These are phyloP conservation scores for Branchellion lobata DNA, from an alignment of 2,888 invertebrate genomes.

Conservation along the genomic window DNA sequence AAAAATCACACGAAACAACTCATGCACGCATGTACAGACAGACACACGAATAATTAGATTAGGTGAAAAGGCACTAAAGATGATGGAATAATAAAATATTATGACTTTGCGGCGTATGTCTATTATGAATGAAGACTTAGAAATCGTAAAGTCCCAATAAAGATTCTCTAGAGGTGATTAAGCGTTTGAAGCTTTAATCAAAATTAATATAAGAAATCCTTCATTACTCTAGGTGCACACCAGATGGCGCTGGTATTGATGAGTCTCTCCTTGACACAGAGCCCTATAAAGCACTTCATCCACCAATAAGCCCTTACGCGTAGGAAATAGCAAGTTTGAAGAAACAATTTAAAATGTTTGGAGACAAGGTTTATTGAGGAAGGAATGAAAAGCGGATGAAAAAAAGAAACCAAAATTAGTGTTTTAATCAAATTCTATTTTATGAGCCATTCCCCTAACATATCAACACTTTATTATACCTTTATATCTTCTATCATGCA, in stretches of 20 bases:
- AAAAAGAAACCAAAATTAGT: no score
- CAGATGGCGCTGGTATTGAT: not conserved
- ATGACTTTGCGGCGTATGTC: not conserved
- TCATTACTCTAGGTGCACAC: not conserved
- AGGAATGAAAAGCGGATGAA: no score
- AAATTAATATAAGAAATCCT: not conserved
- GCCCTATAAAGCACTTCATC: no score
- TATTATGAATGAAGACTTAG: not conserved
- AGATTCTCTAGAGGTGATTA: not conserved
- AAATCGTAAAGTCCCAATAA: not conserved
- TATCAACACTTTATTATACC: no score
- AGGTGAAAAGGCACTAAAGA: not conserved
- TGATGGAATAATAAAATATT: not conserved
- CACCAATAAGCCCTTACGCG: no score
- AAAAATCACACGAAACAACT: not conserved
- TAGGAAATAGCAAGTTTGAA: no score
- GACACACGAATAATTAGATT: not conserved
- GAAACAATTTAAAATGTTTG: no score
- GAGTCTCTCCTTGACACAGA: no score
- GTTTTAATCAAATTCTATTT: no score
- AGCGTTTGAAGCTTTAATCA: constrained; percentile 14
- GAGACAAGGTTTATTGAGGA: no score
- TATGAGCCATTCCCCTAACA: no score
- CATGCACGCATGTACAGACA: not conserved
- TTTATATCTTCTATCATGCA: no score